Percentiles rank a stretch among this genome's conserved stretches.
phyloP scores from a whole-genome alignment of 2,113 vertebrate species.

The Chrysemys picta region DNA sequence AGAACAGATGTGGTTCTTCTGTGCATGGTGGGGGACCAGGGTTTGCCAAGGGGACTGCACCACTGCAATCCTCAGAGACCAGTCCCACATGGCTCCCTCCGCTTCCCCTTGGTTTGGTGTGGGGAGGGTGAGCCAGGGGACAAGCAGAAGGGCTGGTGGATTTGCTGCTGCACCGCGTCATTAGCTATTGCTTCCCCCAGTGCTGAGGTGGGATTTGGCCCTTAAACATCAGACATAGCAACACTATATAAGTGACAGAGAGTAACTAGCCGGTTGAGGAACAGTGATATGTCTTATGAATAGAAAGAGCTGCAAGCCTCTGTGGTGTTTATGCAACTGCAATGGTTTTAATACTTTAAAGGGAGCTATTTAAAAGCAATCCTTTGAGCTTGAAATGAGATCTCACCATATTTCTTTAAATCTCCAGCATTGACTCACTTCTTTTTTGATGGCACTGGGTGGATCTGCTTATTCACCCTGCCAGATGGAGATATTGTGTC shows the following conservation, averaged over 20 bases:
- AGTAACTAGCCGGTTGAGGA: background rate
- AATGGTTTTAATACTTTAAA: constrained; percentile 22
- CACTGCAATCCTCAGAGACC: background rate
- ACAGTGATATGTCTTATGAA: background rate
- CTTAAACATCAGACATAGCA: background rate
- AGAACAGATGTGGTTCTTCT: background rate
- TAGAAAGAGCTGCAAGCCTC: background rate
- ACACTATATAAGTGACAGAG: background rate
- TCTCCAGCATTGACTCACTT: constrained; percentile 56
- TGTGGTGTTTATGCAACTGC: background rate
- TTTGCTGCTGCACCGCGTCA: fast-evolving
- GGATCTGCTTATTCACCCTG: constrained; percentile 74
- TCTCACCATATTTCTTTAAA: constrained; percentile 65
- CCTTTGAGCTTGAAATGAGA: constrained; percentile 41
- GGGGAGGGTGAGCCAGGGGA: background rate
- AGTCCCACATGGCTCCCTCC: fast-evolving
- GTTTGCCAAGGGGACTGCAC: background rate
- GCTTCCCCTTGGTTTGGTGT: background rate
- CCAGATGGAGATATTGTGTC: constrained; percentile 77
- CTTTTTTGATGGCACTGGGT: constrained; percentile 59
- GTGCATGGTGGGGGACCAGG: background rate
- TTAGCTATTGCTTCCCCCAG: background rate
- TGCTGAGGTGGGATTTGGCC: background rate
- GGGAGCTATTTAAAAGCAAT: constrained; percentile 56
- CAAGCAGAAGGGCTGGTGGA: background rate